A percentile compares a stretch with the other conserved stretches of the same genome.
Conservation (phyloP, 2,888 invertebrate genomes). For the Creontiades dilutus region DNA sequence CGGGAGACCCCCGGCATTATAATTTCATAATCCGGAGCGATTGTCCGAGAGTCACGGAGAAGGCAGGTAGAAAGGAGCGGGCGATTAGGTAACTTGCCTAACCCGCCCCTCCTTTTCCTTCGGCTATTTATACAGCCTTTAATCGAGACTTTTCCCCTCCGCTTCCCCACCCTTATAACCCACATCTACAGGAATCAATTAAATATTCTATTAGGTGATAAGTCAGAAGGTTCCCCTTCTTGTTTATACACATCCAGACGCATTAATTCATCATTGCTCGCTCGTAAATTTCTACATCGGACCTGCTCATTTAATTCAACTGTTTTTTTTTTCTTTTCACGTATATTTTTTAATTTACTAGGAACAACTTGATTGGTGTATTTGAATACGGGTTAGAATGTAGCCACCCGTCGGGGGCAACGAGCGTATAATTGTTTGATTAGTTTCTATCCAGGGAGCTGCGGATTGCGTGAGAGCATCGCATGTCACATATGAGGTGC, state of each 20-base stretch:
- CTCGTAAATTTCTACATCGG: slow-evolving; percentile 19
- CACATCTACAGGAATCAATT: slow-evolving; percentile 38
- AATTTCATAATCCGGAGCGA: slow-evolving; percentile 59
- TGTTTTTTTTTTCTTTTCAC: background rate
- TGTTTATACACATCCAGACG: slow-evolving; percentile 16
- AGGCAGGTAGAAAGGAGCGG: background rate
- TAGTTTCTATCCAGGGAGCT: background rate
- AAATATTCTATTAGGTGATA: slow-evolving; percentile 52
- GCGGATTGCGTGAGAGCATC: background rate
- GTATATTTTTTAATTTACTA: background rate
- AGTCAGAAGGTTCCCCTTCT: background rate
- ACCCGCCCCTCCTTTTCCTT: background rate
- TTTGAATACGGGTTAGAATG: background rate
- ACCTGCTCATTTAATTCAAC: background rate
- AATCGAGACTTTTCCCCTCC: slow-evolving; percentile 9
- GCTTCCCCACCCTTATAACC: background rate
- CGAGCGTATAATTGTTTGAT: background rate
- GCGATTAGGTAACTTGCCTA: slow-evolving; percentile 46
- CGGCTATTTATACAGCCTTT: slow-evolving; percentile 52
- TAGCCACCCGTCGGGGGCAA: background rate
- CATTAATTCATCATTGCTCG: background rate
- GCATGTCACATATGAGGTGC: background rate
- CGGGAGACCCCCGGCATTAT: slow-evolving; percentile 15
- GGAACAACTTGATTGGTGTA: background rate
- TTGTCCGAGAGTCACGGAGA: slow-evolving; percentile 40